A percentile compares a stretch with the other conserved stretches of the same genome.
phyloP scores from a whole-genome alignment of 1,140 invertebrate species.

The Pristionchus pacificus region DNA sequence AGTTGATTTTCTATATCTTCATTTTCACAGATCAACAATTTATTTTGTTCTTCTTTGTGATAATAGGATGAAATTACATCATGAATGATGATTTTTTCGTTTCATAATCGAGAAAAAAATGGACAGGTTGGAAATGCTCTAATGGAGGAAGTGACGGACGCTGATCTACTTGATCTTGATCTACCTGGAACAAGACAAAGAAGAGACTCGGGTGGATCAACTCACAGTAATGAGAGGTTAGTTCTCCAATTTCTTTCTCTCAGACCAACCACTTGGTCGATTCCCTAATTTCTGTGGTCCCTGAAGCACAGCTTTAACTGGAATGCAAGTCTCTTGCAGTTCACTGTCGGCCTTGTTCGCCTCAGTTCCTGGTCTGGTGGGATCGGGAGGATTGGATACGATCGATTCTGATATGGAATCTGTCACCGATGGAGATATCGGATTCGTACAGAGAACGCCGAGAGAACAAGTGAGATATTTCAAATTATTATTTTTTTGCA shows the following conservation, averaged over 20 bases:
- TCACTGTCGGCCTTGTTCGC: constrained; percentile 14
- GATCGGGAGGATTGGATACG: not conserved
- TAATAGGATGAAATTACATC: not conserved
- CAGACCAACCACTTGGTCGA: no score
- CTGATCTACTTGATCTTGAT: constrained; percentile 19
- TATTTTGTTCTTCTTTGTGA: constrained; percentile 3
- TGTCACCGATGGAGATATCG: not conserved
- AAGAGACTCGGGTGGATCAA: constrained; percentile 7
- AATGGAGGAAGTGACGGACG: constrained; percentile 22
- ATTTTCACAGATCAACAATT: not conserved
- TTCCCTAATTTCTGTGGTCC: not conserved
- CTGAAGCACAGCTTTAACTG: no score
- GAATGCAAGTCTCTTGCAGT: constrained; percentile 13
- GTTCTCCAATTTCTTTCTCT: no score
- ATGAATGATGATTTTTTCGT: not conserved
- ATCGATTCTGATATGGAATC: constrained; percentile 16
- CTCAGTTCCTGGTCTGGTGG: constrained; percentile 15
- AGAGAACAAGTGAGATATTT: not conserved
- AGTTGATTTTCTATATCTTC: no score
- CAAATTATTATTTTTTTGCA: not conserved
- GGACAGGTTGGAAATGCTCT: constrained; percentile 16
- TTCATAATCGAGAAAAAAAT: not conserved
- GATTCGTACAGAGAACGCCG: not conserved
- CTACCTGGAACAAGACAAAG: constrained; percentile 16
- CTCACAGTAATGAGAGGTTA: constrained; percentile 28